These are phyloP conservation scores for Macquaria ambigua DNA, from an alignment of 2,113 vertebrate genomes.

Conservation along the genomic window DNA sequence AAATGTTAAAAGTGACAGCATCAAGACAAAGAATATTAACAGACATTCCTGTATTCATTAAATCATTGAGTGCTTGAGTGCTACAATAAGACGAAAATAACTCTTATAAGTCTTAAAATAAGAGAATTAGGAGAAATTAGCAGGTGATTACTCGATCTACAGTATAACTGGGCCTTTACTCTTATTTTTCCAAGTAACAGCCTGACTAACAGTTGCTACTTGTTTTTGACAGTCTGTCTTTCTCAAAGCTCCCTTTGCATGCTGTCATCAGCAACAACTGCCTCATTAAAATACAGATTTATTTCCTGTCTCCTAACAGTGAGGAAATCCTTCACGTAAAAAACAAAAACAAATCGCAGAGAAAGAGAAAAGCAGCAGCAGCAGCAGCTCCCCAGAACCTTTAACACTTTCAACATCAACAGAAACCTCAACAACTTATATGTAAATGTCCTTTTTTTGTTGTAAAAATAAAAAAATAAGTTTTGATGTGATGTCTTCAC, in stretches of 20 bases:
- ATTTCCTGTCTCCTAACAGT: not conserved
- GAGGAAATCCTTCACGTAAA: not conserved
- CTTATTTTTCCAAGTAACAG: not conserved
- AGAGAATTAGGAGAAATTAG: not conserved
- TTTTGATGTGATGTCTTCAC: not conserved
- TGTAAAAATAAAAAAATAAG: not conserved
- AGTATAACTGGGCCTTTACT: not conserved
- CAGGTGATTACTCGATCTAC: not conserved
- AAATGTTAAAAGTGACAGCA: slow-evolving; percentile 15
- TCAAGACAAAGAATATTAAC: not conserved
- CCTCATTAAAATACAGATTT: slow-evolving; percentile 9
- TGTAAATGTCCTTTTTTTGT: not conserved
- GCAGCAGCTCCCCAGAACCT: not conserved
- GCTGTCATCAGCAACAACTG: slow-evolving; percentile 12
- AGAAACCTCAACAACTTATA: not conserved
- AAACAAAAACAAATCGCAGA: not conserved
- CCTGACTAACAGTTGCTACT: not conserved
- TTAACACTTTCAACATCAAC: not conserved
- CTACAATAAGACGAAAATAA: not conserved
- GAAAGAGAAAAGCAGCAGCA: not conserved
- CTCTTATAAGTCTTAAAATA: not conserved
- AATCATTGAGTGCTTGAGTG: not conserved
- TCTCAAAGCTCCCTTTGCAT: not conserved
- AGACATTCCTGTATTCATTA: not conserved
- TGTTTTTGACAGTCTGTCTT: not conserved